Percentiles rank a stretch among this genome's conserved stretches.
phyloP scores from a whole-genome alignment of 2,113 vertebrate genomes.

The Tychaedon coryphoeus region DNA sequence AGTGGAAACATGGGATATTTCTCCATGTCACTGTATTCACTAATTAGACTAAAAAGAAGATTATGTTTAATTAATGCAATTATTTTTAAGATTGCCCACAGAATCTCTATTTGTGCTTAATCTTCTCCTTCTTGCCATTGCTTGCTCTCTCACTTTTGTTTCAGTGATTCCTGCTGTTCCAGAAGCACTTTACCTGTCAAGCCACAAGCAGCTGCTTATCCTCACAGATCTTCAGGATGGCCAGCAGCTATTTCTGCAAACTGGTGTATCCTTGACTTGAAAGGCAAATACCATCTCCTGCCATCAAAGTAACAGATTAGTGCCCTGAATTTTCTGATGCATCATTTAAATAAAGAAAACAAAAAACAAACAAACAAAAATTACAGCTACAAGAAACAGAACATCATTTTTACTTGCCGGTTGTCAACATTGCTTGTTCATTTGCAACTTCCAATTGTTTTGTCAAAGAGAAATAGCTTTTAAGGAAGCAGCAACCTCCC shows the following conservation, averaged over 20 bases:
- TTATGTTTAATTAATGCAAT: conserved; percentile 19
- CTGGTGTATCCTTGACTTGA: not conserved
- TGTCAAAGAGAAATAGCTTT: not conserved
- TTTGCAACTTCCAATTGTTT: not conserved
- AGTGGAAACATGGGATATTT: not conserved
- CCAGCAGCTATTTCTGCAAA: not conserved
- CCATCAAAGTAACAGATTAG: not conserved
- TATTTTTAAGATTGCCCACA: not conserved
- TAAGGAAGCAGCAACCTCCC: not conserved
- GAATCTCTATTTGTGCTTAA: not conserved
- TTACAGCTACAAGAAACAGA: not conserved
- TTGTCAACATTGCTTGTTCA: not conserved
- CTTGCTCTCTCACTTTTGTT: not conserved
- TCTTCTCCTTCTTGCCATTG: not conserved
- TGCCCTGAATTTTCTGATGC: not conserved
- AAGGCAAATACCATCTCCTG: conserved; percentile 14
- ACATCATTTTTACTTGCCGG: not conserved
- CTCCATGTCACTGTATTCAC: not conserved
- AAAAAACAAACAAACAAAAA: not conserved
- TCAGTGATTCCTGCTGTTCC: not conserved
- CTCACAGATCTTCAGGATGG: not conserved
- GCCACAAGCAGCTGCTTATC: not conserved
- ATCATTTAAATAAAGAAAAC: not conserved
- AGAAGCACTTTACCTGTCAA: conserved; percentile 5
- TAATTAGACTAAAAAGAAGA: conserved; percentile 17